Percentiles rank a stretch among this genome's conserved stretches.
Conservation (phyloP, 2,113 vertebrate genomes). For the Myiozetetes cayanensis region DNA sequence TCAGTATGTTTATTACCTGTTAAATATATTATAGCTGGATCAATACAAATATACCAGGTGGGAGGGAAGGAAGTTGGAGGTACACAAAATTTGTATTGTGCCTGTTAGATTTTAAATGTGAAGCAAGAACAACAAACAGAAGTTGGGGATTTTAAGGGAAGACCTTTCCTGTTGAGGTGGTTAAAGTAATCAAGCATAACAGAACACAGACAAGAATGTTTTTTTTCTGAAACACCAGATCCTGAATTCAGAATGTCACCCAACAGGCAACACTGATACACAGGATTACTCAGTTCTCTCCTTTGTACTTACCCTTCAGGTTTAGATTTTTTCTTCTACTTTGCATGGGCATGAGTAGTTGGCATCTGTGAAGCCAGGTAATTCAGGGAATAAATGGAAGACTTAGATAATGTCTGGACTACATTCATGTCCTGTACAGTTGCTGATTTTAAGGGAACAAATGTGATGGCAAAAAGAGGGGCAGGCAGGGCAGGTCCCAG, state of each 20-base stretch:
- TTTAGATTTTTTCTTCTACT: neutral
- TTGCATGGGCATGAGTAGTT: neutral
- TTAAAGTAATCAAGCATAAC: neutral
- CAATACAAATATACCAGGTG: neutral
- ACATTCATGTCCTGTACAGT: neutral
- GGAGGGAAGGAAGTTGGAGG: neutral
- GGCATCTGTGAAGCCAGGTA: neutral
- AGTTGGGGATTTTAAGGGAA: neutral
- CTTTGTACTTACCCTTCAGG: neutral
- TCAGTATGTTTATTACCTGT: neutral
- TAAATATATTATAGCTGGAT: neutral
- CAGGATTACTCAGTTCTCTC: neutral
- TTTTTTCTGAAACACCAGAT: neutral
- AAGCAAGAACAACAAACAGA: neutral
- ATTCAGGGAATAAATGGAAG: neutral
- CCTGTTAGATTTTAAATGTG: neutral
- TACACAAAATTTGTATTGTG: neutral
- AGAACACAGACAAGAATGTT: neutral
- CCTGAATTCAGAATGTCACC: neutral
- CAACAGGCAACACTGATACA: accelerated
- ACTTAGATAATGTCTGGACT: neutral
- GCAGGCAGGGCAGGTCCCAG: neutral
- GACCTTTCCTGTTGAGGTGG: neutral
- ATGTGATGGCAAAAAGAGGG: neutral
- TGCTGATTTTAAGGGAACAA: neutral